A percentile compares a stretch with the other conserved stretches of the same genome.
These are phyloP conservation scores for Cerastis rubricosa DNA, from an alignment of 2,888 invertebrate species.

Conservation along the genomic window DNA sequence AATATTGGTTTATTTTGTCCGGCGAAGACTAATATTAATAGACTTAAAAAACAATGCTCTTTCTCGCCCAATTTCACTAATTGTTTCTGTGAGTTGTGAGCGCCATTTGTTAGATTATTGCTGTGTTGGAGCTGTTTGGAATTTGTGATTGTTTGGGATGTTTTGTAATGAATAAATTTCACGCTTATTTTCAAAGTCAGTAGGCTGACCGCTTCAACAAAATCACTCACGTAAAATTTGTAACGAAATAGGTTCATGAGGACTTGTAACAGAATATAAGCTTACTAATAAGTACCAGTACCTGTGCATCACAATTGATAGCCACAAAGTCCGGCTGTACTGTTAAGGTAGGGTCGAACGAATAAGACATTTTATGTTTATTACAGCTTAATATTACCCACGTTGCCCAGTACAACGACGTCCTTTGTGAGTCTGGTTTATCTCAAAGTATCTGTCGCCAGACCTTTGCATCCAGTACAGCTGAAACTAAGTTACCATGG, in stretches of 20 bases:
- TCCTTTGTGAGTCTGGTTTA: slow-evolving; percentile 11
- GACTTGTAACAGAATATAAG: background rate
- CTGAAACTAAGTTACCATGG: slow-evolving; percentile 8
- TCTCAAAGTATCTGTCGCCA: slow-evolving; percentile 1
- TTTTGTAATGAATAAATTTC: slow-evolving; percentile 4
- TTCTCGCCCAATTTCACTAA: slow-evolving; percentile 71
- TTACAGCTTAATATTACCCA: background rate
- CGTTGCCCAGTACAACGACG: background rate
- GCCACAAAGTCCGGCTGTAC: background rate
- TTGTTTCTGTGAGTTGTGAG: slow-evolving; percentile 64
- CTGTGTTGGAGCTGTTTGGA: slow-evolving; percentile 28
- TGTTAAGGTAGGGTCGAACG: background rate
- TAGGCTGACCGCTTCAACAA: background rate
- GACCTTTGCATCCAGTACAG: background rate
- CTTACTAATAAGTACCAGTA: background rate
- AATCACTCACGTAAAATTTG: background rate
- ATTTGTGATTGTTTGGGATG: slow-evolving; percentile 23
- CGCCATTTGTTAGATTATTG: slow-evolving; percentile 60
- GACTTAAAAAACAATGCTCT: slow-evolving; percentile 75
- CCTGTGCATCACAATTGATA: background rate
- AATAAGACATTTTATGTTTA: background rate
- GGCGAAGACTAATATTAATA: slow-evolving; percentile 77
- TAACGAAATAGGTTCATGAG: background rate
- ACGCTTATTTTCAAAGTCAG: background rate
- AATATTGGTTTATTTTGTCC: slow-evolving; percentile 83